Percentiles rank a stretch among this genome's conserved stretches.
phyloP scores from a whole-genome alignment of 2,797 vertebrate genomes.

The Siniperca obscura region DNA sequence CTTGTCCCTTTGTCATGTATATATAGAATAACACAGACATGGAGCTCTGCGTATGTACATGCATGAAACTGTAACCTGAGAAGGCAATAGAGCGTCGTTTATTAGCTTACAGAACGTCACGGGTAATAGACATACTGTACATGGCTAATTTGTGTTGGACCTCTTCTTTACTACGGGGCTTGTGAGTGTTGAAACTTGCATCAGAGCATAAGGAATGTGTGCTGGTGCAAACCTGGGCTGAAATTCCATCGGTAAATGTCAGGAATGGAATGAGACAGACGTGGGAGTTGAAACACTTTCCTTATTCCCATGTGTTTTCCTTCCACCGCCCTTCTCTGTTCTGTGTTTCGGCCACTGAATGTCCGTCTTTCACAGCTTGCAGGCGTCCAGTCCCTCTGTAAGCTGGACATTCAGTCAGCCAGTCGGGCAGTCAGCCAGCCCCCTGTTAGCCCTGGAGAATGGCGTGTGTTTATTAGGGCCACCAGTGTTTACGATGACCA shows the following conservation, averaged over 20 bases:
- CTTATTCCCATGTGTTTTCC: slow-evolving; percentile 9
- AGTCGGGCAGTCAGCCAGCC: slow-evolving; percentile 39
- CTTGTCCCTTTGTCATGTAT: not conserved
- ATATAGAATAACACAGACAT: not conserved
- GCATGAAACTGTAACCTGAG: slow-evolving; percentile 29
- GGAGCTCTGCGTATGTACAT: not conserved
- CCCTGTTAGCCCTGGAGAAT: slow-evolving; percentile 29
- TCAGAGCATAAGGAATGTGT: slow-evolving; percentile 65
- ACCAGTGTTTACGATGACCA: slow-evolving; percentile 63
- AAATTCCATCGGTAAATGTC: slow-evolving; percentile 61
- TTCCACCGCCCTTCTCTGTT: not conserved
- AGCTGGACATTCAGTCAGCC: slow-evolving; percentile 44
- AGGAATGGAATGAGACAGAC: slow-evolving; percentile 41
- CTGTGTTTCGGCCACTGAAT: slow-evolving; percentile 35
- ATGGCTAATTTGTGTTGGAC: slow-evolving; percentile 32
- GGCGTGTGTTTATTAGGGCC: slow-evolving; percentile 62
- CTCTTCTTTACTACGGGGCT: slow-evolving; percentile 16
- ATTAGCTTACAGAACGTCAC: not conserved
- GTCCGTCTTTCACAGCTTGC: slow-evolving; percentile 42
- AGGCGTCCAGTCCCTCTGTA: slow-evolving; percentile 12
- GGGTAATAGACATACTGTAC: not conserved
- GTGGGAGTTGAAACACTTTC: slow-evolving; percentile 23
- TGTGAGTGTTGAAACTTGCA: slow-evolving; percentile 70
- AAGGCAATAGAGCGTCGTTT: not conserved
- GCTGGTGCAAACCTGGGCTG: slow-evolving; percentile 37